Conservation (phyloP, 2,113 vertebrate species). For the Acrocephalus kingi region DNA sequence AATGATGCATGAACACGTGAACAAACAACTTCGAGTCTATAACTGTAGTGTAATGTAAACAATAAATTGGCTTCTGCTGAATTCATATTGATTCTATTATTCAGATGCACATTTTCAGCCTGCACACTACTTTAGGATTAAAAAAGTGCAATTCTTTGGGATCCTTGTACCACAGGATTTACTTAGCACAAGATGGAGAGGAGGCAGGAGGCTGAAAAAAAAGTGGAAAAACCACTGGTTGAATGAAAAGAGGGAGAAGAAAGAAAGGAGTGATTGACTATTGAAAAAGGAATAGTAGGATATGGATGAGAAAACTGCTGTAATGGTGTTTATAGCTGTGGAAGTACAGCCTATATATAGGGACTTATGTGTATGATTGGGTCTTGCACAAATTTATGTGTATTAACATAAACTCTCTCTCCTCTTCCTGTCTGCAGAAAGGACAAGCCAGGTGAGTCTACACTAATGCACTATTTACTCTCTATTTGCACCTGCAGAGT, state of each 20-base stretch:
- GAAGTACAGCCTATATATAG: not conserved
- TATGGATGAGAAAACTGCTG: not conserved
- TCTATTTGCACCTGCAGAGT: not conserved
- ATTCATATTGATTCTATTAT: too few relatives aligned
- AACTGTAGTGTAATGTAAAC: too few relatives aligned
- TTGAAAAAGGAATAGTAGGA: not conserved
- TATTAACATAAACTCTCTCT: not conserved
- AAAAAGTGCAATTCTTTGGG: rapidly evolving
- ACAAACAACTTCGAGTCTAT: too few relatives aligned
- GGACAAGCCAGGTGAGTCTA: not conserved
- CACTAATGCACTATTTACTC: not conserved
- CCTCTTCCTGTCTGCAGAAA: not conserved
- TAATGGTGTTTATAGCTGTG: not conserved
- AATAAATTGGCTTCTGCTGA: too few relatives aligned
- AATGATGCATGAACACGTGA: too few relatives aligned
- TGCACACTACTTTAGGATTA: not conserved
- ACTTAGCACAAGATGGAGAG: not conserved
- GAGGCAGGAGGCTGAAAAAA: not conserved
- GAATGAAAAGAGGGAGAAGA: not conserved
- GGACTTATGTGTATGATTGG: not conserved
- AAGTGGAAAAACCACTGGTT: not conserved
- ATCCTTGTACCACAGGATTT: not conserved
- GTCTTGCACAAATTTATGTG: not conserved
- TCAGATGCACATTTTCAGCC: too few relatives aligned
- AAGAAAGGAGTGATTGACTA: not conserved